Evolutionary conservation across 2,113 vertebrate genomes (phyloP), one percentile per base, ranked within the genome.

Genomic region (Tautogolabrus adspersus): DNA sequence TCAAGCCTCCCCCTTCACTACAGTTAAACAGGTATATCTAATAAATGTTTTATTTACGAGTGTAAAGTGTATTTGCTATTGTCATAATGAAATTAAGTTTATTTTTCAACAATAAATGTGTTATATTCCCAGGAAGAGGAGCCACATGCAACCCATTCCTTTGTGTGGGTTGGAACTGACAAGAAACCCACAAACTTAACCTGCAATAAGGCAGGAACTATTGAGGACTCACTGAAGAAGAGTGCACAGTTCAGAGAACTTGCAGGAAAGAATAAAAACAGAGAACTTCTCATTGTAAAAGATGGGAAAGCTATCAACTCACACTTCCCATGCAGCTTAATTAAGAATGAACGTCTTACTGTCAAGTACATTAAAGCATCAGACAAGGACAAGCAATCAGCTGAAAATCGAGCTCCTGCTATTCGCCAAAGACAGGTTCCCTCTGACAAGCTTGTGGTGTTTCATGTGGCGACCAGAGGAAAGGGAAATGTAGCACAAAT

Each of bases 271-370:
- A 61, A 79, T 8, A 6, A 42, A 11, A 5, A 0, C 22, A 84
- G 80, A 62, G 83, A 90, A 38, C 83, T 90, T 62, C 57, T 90
- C 34, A 46, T 90, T 40, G 0, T 72, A 5, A 74, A 8, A 71
- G n/a, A 6, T 16, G 69, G 81, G 2, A 88, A 10, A 72, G 83
- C 44, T 0, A 69, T 88, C 0, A 1, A 47, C 63, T 30, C 75
- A 57, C 78, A 88, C 54, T 86, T 68, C 56, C 85, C 85, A 0
- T 90, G 86, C 63, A 18, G 10, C 10, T 37, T 84, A 56, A 77
- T 86, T 22, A 7, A 75, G 44, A 0, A 37, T 5, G 37, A 63
- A 9, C 0, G 0, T 18, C 10, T 89, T 15, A 75, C 0, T 52
- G 10, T 90, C 0, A 78, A 21, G 10, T 84, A 57, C 30, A 1